Evolutionary conservation across 2,797 vertebrate species (phyloP).

Genomic region (Cichlasoma orientale): DNA sequence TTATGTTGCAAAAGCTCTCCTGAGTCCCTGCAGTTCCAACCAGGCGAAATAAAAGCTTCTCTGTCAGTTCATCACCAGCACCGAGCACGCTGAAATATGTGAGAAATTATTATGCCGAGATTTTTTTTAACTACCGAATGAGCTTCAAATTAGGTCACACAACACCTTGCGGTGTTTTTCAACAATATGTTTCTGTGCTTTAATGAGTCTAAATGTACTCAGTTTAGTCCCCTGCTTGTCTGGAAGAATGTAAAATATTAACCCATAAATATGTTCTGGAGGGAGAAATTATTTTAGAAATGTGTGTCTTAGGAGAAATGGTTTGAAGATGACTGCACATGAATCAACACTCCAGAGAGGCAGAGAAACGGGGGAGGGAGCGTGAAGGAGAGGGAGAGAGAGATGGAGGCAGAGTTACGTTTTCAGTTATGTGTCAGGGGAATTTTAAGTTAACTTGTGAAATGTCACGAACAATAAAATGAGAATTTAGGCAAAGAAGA

Average conservation of each 20-base stretch:
- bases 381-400: neutral
- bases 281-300: constrained; percentile 34
- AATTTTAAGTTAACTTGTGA: neutral
- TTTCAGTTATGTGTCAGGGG: neutral
- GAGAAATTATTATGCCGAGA: neutral
- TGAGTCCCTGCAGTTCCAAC: neutral
- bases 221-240: constrained; percentile 1
- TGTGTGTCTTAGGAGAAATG: constrained; percentile 12
- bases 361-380: neutral
- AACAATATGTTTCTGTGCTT: constrained; percentile 1
- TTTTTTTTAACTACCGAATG: neutral
- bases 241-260: constrained; percentile 30
- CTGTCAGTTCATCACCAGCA: neutral
- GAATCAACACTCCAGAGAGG: constrained; percentile 13
- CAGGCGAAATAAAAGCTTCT: neutral
- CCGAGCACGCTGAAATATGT: neutral
- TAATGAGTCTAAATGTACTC: constrained; percentile 38
- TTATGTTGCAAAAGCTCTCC: neutral
- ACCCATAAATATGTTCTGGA: constrained; percentile 3
- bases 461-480: neutral
- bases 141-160: constrained; percentile 37
- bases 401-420: neutral
- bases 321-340: constrained; percentile 14
- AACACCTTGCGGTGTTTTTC: constrained; percentile 37
- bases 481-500: neutral